Conservation (phyloP, 53 echinoderm and acorn worm genomes). For the Echinometra lucunter region DNA sequence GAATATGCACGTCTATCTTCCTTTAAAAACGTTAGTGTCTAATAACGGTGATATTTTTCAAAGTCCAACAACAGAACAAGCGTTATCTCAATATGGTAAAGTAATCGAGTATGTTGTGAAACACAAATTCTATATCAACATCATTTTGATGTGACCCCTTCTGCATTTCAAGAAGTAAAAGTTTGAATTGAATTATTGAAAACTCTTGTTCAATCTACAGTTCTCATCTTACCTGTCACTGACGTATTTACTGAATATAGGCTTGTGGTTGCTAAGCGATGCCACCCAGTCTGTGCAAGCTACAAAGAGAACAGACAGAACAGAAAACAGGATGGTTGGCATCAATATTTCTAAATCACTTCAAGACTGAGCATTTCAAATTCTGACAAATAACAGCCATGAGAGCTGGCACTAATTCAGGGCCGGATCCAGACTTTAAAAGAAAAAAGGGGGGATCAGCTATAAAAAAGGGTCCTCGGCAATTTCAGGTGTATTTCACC, state of each 20-base stretch:
- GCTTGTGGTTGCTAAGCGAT: conserved; percentile 79
- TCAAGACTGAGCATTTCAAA: too few relatives aligned
- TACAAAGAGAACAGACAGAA: conserved; percentile 45
- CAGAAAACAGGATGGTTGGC: background rate
- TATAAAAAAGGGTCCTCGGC: too few relatives aligned
- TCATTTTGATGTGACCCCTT: background rate
- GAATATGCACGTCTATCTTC: too few relatives aligned
- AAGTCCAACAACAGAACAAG: too few relatives aligned
- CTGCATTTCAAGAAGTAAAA: background rate
- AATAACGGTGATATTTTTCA: too few relatives aligned
- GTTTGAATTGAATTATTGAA: background rate
- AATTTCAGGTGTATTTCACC: too few relatives aligned
- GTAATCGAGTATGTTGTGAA: background rate
- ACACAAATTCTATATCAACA: background rate
- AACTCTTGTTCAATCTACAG: background rate
- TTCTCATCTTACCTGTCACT: conserved; percentile 84
- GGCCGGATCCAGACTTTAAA: too few relatives aligned
- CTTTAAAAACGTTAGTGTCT: too few relatives aligned
- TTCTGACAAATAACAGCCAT: too few relatives aligned
- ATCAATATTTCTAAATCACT: background rate
- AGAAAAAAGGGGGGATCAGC: too few relatives aligned
- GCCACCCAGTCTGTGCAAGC: conserved; percentile 82
- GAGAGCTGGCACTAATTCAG: too few relatives aligned
- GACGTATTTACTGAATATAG: conserved; percentile 73
- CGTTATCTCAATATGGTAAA: background rate